Conservation (phyloP, 2,888 invertebrate genomes). For the Mystacides longicornis region DNA sequence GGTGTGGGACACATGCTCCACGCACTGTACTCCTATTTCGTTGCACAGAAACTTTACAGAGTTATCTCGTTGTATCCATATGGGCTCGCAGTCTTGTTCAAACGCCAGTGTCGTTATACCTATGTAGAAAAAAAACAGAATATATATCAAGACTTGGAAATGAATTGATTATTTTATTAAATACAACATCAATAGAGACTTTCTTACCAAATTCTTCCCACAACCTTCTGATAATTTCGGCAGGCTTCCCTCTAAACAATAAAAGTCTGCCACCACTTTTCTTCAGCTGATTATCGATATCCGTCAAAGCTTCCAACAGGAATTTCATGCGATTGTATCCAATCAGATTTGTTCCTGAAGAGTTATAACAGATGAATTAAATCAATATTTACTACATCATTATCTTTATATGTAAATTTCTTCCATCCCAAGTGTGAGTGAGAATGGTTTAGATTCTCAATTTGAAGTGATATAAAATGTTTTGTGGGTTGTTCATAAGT, state of each 20-base stretch:
- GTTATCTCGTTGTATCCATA: constrained; percentile 58
- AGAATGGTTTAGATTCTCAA: no score
- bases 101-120: constrained; percentile 48
- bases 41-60: constrained; percentile 48
- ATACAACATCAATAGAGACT: background rate
- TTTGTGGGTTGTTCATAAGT: no score
- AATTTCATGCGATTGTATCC: constrained; percentile 64
- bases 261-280: constrained; percentile 50
- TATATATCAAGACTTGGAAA: background rate
- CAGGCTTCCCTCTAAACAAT: constrained; percentile 55
- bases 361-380: background rate
- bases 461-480: no score
- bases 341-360: constrained; percentile 52
- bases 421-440: no score
- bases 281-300: constrained; percentile 54
- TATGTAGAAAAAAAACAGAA: constrained; percentile 25
- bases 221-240: constrained; percentile 48
- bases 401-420: background rate
- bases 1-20: constrained; percentile 62
- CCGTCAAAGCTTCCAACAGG: constrained; percentile 57
- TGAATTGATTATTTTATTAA: background rate
- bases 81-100: constrained; percentile 66
- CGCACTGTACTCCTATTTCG: constrained; percentile 47
- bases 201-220: constrained; percentile 49
- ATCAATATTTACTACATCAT: background rate